A percentile compares a stretch with the other conserved stretches of the same genome.
Evolutionary conservation across 2,113 vertebrate species (phyloP).

Genomic region (Peromyscus maniculatus): DNA sequence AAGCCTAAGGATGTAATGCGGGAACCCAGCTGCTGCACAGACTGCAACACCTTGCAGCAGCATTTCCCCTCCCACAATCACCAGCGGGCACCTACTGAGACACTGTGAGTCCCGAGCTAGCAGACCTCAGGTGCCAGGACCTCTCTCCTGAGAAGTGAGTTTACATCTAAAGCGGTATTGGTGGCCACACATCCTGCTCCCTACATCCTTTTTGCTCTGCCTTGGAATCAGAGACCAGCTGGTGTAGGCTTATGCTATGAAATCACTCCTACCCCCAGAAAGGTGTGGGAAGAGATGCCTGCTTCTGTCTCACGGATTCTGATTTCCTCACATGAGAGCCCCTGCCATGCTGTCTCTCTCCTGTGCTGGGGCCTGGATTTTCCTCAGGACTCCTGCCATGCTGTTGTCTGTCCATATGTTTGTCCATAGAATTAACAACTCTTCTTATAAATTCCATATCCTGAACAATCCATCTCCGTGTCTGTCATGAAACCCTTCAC

Average conservation of each 20-base stretch:
- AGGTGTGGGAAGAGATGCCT: not conserved
- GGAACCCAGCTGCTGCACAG: not conserved
- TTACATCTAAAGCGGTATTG: not conserved
- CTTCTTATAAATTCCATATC: not conserved
- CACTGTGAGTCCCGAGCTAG: not conserved
- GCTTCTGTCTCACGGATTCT: not conserved
- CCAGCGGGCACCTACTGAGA: not conserved
- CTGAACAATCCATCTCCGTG: not conserved
- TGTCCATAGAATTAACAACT: not conserved
- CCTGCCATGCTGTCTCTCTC: not conserved
- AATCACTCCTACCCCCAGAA: not conserved
- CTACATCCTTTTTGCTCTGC: no score
- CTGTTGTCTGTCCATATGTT: not conserved
- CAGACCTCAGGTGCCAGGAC: not conserved
- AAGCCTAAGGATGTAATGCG: no score
- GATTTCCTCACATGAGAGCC: not conserved
- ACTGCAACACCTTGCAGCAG: accelerated
- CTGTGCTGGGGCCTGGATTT: not conserved
- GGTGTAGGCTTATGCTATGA: not conserved
- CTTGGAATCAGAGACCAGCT: no score
- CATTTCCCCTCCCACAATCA: not conserved
- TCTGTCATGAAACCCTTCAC: not conserved
- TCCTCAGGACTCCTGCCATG: not conserved
- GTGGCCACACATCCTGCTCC: not conserved
- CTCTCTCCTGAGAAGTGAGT: not conserved